Percentiles rank a stretch among this genome's conserved stretches.
Conservation (phyloP, 1,140 invertebrate species). For the Bilobella aurantiaca region DNA sequence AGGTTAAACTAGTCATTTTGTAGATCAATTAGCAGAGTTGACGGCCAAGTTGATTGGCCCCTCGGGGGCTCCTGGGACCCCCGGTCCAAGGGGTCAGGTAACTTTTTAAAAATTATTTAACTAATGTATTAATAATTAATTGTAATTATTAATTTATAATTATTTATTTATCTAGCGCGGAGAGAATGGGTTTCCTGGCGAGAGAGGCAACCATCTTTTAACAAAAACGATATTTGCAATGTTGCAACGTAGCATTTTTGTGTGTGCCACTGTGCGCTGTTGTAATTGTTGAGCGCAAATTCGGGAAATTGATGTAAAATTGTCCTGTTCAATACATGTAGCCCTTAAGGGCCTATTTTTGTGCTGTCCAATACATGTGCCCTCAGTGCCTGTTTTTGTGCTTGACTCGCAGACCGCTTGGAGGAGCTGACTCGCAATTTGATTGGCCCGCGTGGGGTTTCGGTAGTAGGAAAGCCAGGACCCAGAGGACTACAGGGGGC, state of each 20-base stretch:
- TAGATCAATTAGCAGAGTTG: slow-evolving; percentile 53
- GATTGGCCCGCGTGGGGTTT: slow-evolving; percentile 44
- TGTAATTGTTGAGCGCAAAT: too few relatives aligned
- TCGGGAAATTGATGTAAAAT: too few relatives aligned
- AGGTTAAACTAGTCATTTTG: slow-evolving; percentile 17
- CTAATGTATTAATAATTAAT: too few relatives aligned
- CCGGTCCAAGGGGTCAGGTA: slow-evolving; percentile 37
- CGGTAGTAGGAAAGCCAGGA: slow-evolving; percentile 42
- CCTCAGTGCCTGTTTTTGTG: slow-evolving; percentile 5
- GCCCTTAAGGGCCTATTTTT: too few relatives aligned
- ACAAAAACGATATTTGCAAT: too few relatives aligned
- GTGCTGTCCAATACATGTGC: slow-evolving; percentile 53
- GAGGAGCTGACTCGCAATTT: slow-evolving; percentile 47
- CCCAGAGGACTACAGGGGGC: slow-evolving; percentile 41
- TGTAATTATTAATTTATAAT: too few relatives aligned
- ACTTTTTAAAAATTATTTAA: too few relatives aligned
- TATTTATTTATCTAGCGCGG: too few relatives aligned
- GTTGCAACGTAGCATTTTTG: too few relatives aligned
- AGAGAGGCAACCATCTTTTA: too few relatives aligned
- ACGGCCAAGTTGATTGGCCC: slow-evolving; percentile 49
- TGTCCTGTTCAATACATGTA: too few relatives aligned
- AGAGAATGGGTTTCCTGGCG: slow-evolving; percentile 48
- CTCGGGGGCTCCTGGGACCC: slow-evolving; percentile 49
- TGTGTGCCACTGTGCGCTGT: too few relatives aligned
- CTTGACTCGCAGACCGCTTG: slow-evolving; percentile 41